Evolutionary conservation across 2,888 invertebrate genomes (phyloP), one percentile per base, ranked within the genome.

Genomic region (Theodoxus fluviatilis): DNA sequence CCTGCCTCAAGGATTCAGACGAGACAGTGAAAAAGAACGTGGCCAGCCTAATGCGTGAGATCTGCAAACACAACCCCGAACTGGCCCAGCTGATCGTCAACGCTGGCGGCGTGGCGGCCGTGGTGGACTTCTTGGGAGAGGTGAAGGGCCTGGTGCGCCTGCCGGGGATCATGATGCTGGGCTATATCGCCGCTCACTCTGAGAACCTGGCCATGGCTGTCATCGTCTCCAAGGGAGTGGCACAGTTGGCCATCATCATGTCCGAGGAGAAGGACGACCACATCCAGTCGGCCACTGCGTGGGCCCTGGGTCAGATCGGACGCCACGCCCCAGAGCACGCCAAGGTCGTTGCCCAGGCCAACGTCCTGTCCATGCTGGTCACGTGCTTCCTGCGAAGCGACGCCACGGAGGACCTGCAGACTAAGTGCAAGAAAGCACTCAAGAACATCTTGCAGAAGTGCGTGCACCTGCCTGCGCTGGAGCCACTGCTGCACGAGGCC

Each of bases 271-370:
- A 88, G 1, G 90, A 92, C 75, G 92, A 92, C 75, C 91, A 91
- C 59, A 90, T 92, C 52, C 87, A 92, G 67, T 91, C 92, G 38
- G 91, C 92, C 1, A 88, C 91, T 0, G 91, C 91, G 0, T 94
- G 94, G 94, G 90, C 94, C 0, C 84, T 94, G 2, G 94, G 94
- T n/a, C 94, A 94, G 84, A 91, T 93, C 38, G 94, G 94, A 3
- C 92, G 93, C 81, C 94, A 94, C 83, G 92, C 93, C 18, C 90
- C 93, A 0, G 94, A 94, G 83, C 94, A 94, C 85, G 91, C 93
- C 61, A 91, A 92, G 74, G 91, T 92, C n/a, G 89, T 94, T 3
- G 93, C 93, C 3, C 90, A 90, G 3, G 90, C 92, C 35, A 92
- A 93, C 77, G 90, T 93, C 1, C 89, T 94, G 69, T 91, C 92